Conservation (phyloP, 92 coral and sea anemone species). For the Zoanthus gigantus region DNA sequence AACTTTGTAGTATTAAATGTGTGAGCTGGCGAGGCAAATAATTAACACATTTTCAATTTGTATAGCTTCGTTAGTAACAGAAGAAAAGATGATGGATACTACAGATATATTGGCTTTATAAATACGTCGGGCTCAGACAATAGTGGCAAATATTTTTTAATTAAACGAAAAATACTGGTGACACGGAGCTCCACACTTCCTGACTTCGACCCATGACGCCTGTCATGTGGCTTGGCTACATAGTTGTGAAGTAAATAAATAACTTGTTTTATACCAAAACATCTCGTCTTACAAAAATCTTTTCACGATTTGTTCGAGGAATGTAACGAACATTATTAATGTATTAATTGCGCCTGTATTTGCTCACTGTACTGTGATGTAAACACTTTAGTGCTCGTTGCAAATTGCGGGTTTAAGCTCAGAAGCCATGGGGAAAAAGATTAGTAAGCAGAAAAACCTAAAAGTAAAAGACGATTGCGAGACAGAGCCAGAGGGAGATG, state of each 20-base stretch:
- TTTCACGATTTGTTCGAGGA: conserved; percentile 9
- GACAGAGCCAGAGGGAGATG: conserved; percentile 60
- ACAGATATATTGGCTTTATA: too few species aligned
- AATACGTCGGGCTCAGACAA: too few species aligned
- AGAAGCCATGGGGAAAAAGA: conserved; percentile 35
- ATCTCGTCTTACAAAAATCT: conserved; percentile 12
- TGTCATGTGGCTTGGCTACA: conserved; percentile 38
- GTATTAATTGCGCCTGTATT: not conserved
- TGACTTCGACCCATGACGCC: not conserved
- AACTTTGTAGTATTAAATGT: too few species aligned
- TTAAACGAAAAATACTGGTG: too few species aligned
- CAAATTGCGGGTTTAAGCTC: not conserved
- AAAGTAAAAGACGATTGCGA: conserved; percentile 37
- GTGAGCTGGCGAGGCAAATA: too few species aligned
- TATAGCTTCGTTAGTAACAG: too few species aligned
- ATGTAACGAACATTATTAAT: not conserved
- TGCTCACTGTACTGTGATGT: conserved; percentile 13
- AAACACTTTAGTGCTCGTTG: not conserved
- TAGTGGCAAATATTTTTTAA: too few species aligned
- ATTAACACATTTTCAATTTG: too few species aligned
- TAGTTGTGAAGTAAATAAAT: conserved; percentile 25
- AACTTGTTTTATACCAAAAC: conserved; percentile 9
- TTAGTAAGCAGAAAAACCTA: conserved; percentile 33
- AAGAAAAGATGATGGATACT: too few species aligned
- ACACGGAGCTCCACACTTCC: too few species aligned